Percentiles rank a stretch among this genome's conserved stretches.
Evolutionary conservation across 2,797 vertebrate genomes (phyloP).

Genomic region (Thalassophryne amazonica): DNA sequence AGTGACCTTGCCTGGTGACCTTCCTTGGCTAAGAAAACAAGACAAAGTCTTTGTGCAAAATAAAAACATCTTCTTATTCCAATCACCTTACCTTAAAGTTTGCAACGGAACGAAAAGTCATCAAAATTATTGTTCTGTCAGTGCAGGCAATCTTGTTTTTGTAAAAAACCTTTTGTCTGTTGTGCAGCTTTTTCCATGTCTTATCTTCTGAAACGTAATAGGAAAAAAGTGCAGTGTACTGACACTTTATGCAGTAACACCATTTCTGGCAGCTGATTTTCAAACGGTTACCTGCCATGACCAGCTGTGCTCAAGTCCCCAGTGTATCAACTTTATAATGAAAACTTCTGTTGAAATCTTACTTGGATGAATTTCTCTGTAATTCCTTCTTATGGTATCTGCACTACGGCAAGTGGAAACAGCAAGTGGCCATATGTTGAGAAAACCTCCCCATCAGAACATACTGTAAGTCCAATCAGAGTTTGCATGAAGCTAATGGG

Average conservation of each 20-base stretch:
- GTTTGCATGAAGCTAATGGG: slow-evolving; percentile 65
- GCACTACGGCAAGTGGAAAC: slow-evolving; percentile 74
- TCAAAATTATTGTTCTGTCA: too few relatives aligned
- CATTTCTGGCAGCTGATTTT: not conserved
- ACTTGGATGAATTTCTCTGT: not conserved
- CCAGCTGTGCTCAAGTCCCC: not conserved
- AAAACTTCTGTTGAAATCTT: not conserved
- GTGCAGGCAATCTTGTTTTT: too few relatives aligned
- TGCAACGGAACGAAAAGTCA: too few relatives aligned
- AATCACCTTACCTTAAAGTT: too few relatives aligned
- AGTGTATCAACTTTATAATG: not conserved
- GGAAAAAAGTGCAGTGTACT: too few relatives aligned
- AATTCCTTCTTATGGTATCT: not conserved
- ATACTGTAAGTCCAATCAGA: slow-evolving; percentile 48
- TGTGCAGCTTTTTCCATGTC: too few relatives aligned
- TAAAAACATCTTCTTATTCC: not conserved
- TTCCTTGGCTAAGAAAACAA: too few relatives aligned
- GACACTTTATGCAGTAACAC: too few relatives aligned
- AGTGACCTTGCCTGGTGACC: too few relatives aligned
- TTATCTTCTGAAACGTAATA: too few relatives aligned
- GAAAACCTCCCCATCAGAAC: slow-evolving; percentile 23
- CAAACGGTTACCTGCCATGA: not conserved
- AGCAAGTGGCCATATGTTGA: slow-evolving; percentile 55
- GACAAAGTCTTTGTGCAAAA: too few relatives aligned
- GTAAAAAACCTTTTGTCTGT: too few relatives aligned